phyloP scores from a whole-genome alignment of 2,797 vertebrate genomes.

The Pseudochromis fuscus region DNA sequence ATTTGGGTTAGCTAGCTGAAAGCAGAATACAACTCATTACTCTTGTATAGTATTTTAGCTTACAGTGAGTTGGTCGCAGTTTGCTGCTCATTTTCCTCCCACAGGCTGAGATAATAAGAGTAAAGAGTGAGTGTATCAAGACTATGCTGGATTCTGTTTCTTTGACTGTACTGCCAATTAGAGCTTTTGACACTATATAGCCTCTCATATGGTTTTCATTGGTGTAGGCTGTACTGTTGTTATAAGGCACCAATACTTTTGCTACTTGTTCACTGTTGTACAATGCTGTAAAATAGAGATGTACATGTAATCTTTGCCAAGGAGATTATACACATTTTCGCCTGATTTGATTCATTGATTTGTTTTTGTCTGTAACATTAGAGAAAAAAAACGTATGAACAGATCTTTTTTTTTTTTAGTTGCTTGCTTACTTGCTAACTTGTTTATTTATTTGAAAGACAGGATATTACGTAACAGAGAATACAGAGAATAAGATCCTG shows the following conservation, averaged over 20 bases:
- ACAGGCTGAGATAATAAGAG: slow-evolving; percentile 8
- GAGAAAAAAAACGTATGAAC: no score
- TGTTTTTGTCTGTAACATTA: no score
- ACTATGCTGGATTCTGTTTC: slow-evolving; percentile 13
- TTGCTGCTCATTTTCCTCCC: not conserved
- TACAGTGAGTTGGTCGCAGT: not conserved
- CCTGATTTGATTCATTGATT: no score
- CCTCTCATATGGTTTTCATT: not conserved
- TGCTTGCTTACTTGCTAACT: no score
- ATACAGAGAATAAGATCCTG: no score
- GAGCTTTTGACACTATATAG: not conserved
- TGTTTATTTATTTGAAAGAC: no score
- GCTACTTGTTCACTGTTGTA: slow-evolving; percentile 3
- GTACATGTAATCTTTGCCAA: no score
- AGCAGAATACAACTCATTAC: slow-evolving; percentile 42
- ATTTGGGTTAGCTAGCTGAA: slow-evolving; percentile 20
- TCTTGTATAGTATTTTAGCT: slow-evolving; percentile 20
- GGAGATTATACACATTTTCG: no score
- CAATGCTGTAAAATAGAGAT: not conserved
- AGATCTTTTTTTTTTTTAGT: no score
- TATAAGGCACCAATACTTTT: not conserved
- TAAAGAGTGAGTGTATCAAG: not conserved
- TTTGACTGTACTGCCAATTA: not conserved
- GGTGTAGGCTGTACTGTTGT: not conserved
- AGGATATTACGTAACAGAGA: no score